Evolutionary conservation across 2,888 invertebrate species (phyloP), one percentile per base, ranked within the genome.

Genomic region (Caenorhabditis macrosperma): DNA sequence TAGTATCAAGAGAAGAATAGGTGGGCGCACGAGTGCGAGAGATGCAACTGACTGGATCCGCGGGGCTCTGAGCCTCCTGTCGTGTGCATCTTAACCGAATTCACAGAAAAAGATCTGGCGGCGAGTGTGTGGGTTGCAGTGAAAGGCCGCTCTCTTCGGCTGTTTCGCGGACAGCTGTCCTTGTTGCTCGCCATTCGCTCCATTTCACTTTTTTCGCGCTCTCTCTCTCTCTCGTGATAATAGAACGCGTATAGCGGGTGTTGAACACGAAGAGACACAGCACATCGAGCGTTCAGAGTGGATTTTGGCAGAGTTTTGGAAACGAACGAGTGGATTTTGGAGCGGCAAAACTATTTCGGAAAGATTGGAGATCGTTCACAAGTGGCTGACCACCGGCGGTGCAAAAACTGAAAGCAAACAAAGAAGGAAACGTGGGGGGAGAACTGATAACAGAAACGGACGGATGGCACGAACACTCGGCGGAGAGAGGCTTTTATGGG

Each of bases 41-140:
- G 54, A 61, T 46, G 71, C 33, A 71, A 54, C 48, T 22, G 48
- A 50, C 38, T 22, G 20, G 52, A 33, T 54, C 15, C 60, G 22
- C 44, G 28, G 30, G 54, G 38, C 5, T 3, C 10, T n/a, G n/a
- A n/a, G n/a, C 12, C 10, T 44, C 57, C 6, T n/a, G 5, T 22
- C 52, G 59, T 38, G 50, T 63, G 46, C 60, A 72, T 61, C 57
- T 46, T 35, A 72, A 26, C 63, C 50, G 59, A 74, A 63, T 74
- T 74, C 74, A 74, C 38, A 50, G 74, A 64, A 74, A 72, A 74
- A 74, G 74, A 59, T 74, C 59, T 74, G 64, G 74, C 60, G 61
- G 55, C 54, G 28, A 74, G 74, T 74, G 74, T 74, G 74, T 74
- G 74, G 74, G 74, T 74, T 74, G 74, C 64, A 74, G 59, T 22